Conservation (phyloP, 2,113 vertebrate species). For the Vimba vimba region DNA sequence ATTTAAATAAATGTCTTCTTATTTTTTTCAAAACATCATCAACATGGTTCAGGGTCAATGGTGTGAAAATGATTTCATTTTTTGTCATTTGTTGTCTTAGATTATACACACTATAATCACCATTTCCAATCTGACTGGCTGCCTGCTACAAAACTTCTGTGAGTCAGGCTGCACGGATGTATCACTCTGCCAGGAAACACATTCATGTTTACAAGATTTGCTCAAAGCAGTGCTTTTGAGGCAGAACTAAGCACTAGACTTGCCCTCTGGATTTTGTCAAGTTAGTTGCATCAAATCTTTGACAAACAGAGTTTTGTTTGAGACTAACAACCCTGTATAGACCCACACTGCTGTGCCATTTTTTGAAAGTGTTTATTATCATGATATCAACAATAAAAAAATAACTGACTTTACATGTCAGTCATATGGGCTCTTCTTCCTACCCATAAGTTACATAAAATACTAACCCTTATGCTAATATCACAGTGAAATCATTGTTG, state of each 20-base stretch:
- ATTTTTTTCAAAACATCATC: neutral
- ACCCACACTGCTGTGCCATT: neutral
- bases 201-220: constrained; percentile 5
- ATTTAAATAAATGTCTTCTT: too few species aligned
- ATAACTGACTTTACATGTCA: neutral
- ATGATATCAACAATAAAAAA: neutral
- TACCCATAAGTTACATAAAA: neutral
- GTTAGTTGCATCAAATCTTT: neutral
- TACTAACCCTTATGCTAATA: neutral
- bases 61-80: neutral
- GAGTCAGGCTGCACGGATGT: neutral
- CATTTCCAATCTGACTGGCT: neutral
- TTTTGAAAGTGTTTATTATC: neutral
- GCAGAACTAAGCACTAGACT: constrained; percentile 10
- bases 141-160: neutral
- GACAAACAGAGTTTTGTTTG: neutral
- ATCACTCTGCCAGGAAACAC: constrained; percentile 12
- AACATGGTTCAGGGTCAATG: neutral
- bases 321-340: neutral
- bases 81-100: neutral
- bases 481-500: neutral
- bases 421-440: neutral
- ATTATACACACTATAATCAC: neutral
- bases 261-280: constrained; percentile 21
- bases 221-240: constrained; percentile 25